Conservation (phyloP, 2,113 vertebrate species). For the Crypturellus undulatus region DNA sequence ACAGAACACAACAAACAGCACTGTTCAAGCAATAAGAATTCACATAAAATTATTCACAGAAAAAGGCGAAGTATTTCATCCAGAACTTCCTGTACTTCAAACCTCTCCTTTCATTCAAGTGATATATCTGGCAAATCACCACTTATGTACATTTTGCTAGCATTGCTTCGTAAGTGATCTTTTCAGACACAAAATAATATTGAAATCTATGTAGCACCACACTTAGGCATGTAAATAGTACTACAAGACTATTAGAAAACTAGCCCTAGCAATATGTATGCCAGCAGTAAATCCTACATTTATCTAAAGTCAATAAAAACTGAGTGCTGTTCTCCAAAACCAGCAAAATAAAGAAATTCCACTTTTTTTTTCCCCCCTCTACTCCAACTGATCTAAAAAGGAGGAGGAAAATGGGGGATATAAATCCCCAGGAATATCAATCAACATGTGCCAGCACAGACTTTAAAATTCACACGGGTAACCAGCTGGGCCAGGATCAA, state of each 20-base stretch:
- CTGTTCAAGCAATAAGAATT: neutral
- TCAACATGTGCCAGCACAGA: neutral
- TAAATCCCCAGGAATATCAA: neutral
- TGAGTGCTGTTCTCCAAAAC: neutral
- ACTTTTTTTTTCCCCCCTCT: neutral
- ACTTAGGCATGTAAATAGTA: neutral
- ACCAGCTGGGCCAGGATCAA: neutral
- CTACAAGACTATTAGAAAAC: neutral
- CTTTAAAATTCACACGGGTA: neutral
- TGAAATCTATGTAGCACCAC: neutral
- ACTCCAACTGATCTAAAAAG: neutral
- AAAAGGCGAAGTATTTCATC: neutral
- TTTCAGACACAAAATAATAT: neutral
- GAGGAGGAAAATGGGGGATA: neutral
- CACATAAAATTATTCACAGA: neutral
- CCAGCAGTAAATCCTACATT: neutral
- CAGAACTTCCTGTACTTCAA: neutral
- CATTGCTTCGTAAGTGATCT: neutral
- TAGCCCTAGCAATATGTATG: neutral
- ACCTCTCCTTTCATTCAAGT: neutral
- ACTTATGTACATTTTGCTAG: neutral
- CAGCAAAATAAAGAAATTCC: neutral
- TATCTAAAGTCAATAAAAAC: neutral
- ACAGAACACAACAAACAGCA: conserved; percentile 22
- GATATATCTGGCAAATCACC: neutral